A percentile compares a stretch with the other conserved stretches of the same genome.
These are phyloP conservation scores for Caenorhabditis angaria DNA, from an alignment of 2,888 invertebrate genomes.

Conservation along the genomic window DNA sequence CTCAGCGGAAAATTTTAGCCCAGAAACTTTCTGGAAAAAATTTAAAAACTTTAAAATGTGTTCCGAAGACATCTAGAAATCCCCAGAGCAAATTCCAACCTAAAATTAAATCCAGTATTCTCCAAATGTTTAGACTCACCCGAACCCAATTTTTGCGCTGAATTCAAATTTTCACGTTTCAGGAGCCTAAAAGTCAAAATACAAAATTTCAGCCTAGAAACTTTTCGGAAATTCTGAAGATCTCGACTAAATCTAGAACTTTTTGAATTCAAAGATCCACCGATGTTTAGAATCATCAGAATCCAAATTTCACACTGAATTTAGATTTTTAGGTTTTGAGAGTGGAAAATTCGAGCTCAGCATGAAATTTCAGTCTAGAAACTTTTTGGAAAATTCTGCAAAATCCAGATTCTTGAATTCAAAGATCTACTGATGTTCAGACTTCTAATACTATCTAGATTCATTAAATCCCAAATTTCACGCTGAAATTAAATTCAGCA, in stretches of 20 bases:
- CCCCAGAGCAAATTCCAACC: background rate
- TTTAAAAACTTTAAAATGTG: background rate
- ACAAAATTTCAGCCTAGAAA: background rate
- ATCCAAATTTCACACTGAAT: too few species aligned
- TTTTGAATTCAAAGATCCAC: too few species aligned
- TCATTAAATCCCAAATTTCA: background rate
- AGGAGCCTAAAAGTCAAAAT: background rate
- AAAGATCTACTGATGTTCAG: background rate
- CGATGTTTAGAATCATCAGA: too few species aligned
- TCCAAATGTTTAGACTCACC: background rate
- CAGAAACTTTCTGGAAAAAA: too few species aligned
- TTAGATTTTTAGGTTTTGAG: too few species aligned
- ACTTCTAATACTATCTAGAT: background rate
- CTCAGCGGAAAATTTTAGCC: too few species aligned
- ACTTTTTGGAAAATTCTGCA: conserved; percentile 11
- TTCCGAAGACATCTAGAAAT: background rate
- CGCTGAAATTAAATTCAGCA: too few species aligned
- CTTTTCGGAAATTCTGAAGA: background rate
- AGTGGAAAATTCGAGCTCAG: too few species aligned
- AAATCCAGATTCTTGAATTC: background rate
- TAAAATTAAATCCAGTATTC: background rate
- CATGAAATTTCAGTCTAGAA: too few species aligned
- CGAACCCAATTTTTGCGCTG: background rate
- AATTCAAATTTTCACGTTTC: too few species aligned
- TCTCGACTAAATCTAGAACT: background rate